Conservation (phyloP, 2,797 vertebrate genomes). For the Podargus strigoides region DNA sequence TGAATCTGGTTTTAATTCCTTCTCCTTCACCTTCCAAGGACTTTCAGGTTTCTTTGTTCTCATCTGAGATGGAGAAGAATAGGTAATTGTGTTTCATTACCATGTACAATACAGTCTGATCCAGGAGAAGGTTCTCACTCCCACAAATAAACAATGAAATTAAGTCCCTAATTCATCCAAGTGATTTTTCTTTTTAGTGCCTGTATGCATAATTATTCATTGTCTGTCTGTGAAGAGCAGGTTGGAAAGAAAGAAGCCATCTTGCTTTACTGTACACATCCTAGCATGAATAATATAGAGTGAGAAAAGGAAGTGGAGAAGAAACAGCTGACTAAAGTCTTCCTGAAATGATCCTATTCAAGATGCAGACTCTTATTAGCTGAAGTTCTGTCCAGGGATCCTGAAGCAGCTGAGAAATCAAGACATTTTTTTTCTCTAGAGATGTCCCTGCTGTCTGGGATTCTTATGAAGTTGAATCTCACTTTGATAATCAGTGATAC, state of each 20-base stretch:
- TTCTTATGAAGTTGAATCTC: background rate
- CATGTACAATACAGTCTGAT: background rate
- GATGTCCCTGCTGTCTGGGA: background rate
- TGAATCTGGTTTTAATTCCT: background rate
- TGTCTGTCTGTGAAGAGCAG: background rate
- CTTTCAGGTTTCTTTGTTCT: conserved; percentile 15
- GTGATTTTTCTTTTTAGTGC: background rate
- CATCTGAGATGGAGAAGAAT: conserved; percentile 3
- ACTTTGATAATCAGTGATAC: background rate
- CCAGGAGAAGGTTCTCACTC: background rate
- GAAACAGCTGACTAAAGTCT: background rate
- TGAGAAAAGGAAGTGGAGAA: background rate
- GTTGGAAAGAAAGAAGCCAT: background rate
- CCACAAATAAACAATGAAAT: conserved; percentile 33
- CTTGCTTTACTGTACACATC: background rate
- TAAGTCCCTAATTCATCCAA: conserved; percentile 1
- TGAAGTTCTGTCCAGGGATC: background rate
- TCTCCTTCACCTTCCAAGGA: background rate
- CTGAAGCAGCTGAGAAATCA: background rate
- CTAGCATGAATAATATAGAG: background rate
- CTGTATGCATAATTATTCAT: background rate
- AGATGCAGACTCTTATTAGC: background rate
- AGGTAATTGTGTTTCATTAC: conserved; percentile 26
- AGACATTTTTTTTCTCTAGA: background rate
- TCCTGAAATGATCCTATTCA: background rate